Percentiles rank a stretch among this genome's conserved stretches.
phyloP scores from a whole-genome alignment of 2,113 vertebrate species.

The Phalacrocorax pelagicus region DNA sequence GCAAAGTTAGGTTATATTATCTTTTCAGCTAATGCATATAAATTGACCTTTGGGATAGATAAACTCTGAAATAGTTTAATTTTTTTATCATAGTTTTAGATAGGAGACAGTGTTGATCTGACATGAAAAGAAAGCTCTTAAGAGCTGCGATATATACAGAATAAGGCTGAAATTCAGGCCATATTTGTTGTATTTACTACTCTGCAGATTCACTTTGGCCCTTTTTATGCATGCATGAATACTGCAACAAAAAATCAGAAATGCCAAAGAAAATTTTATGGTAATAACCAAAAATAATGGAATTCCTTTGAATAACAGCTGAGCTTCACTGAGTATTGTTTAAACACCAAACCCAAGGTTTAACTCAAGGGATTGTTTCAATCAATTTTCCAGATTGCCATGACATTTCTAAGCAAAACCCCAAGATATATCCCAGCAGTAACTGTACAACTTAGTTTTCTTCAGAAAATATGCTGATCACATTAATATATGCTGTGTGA shows the following conservation, averaged over 20 bases:
- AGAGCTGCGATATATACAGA: background rate
- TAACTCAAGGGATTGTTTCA: constrained; percentile 10
- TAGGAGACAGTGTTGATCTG: background rate
- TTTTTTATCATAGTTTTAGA: background rate
- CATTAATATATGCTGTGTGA: background rate
- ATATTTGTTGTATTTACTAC: background rate
- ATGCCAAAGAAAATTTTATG: background rate
- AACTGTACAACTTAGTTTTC: constrained; percentile 7
- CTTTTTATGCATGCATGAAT: background rate
- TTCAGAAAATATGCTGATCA: constrained; percentile 28
- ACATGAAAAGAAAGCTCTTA: background rate
- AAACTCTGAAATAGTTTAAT: background rate
- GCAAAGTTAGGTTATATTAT: background rate
- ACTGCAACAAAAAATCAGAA: background rate
- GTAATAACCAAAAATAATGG: background rate
- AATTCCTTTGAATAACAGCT: background rate
- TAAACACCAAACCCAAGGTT: background rate
- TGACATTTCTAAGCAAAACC: constrained; percentile 34
- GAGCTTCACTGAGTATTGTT: background rate
- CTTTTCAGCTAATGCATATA: background rate
- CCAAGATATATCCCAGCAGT: background rate
- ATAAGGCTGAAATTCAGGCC: background rate
- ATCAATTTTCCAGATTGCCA: background rate
- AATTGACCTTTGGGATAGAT: background rate
- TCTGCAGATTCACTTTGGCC: background rate